Evolutionary conservation across 2,797 vertebrate genomes (phyloP).

Genomic region (Mus spretus): DNA sequence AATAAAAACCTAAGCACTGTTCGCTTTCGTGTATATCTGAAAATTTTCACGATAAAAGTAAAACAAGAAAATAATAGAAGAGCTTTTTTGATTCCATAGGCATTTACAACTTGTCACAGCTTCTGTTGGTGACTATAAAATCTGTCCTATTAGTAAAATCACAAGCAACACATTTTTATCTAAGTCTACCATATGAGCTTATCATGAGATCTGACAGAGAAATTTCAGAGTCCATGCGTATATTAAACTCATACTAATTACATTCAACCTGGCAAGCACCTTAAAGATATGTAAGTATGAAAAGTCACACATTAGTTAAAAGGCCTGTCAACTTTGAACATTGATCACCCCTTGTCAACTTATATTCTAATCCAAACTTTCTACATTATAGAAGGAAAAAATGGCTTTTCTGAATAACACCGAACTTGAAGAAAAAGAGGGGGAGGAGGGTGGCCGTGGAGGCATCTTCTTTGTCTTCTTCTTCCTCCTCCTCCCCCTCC

Average conservation of each 20-base stretch:
- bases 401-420: background rate
- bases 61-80: background rate
- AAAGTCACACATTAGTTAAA: conserved; percentile 10
- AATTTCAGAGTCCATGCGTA: conserved; percentile 32
- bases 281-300: conserved; percentile 31
- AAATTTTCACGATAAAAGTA: conserved; percentile 21
- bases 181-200: background rate
- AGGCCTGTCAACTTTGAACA: conserved; percentile 31
- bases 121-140: conserved; percentile 33
- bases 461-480: background rate
- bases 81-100: background rate
- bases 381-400: background rate
- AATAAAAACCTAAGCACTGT: background rate
- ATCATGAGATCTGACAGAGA: conserved; percentile 33
- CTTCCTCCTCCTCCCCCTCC: background rate
- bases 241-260: conserved; percentile 48
- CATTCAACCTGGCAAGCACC: conserved; percentile 22
- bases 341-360: conserved; percentile 41
- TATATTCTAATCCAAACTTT: conserved; percentile 39
- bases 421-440: background rate
- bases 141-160: conserved; percentile 21
- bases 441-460: background rate
- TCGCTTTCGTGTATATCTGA: background rate
- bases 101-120: conserved; percentile 32
- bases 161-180: conserved; percentile 51